Base-by-base conservation (phyloP, 1,140 invertebrate genomes). In the Halesus radiatus region DNA sequence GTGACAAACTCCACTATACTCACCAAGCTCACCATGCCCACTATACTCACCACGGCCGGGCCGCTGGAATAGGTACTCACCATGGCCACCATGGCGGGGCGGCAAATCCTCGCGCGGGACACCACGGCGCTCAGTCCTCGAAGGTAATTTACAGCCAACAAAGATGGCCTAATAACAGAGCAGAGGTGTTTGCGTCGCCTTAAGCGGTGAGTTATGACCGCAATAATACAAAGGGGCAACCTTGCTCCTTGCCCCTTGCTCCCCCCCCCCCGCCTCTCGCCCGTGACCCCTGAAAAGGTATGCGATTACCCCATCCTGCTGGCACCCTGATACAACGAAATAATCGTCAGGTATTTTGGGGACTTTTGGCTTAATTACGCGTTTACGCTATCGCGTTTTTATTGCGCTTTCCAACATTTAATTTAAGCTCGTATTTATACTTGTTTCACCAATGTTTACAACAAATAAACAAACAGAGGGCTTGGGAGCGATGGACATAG, bases 141-240 rank as follows among this genome's bases (percentile, higher is more conserved):
- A 76, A 76, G 79, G 79, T 80, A 80, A 80, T 80, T 80, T 80
- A 77, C 64, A 60, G 74, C 45, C 66, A 62, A 74, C 52, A 58
- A 58, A 74, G 79, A 80, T 80, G 79, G 79, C 66, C 79, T 74
- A 80, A 80, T 80, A 80, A 77, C 79, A 52, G 68, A 66, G 79
- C 66, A 22, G 56, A 76, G 74, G 74, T 60, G 72, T 74, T 62
- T 62, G 74, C 45, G 74, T 76, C 74, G 74, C 78, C 78, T 76
- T 60, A 70, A 81, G 52, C 58, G 76, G 66, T 81, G 80, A 81
- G 68, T 81, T 81, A 81, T 81, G 76, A 68, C 75, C 37, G 76
- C 80, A 81, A 81, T 81, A 81, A 81, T 72, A 80, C 75, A 77
- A 77, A 77, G 79, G 79, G 20, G 37, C 37, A 45, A 13, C 37